These are phyloP conservation scores for Blastobasis adustella DNA, from an alignment of 2,888 invertebrate species.

Conservation along the genomic window DNA sequence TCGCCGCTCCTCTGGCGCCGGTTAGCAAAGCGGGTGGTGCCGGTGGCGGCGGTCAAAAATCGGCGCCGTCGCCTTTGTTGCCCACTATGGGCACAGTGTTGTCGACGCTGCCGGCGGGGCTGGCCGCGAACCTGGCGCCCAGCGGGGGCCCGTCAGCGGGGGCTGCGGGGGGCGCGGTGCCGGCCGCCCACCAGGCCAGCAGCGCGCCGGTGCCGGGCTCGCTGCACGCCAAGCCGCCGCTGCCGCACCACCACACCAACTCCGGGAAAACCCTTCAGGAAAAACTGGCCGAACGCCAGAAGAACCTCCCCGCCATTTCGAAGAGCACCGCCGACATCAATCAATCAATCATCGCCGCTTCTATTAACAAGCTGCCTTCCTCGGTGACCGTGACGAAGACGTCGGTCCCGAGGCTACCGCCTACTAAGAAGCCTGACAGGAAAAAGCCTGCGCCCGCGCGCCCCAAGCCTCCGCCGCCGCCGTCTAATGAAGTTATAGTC, in stretches of 20 bases:
- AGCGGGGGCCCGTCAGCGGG: slow-evolving; percentile 16
- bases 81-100: slow-evolving; percentile 61
- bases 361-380: slow-evolving; percentile 62
- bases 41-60: slow-evolving; percentile 31
- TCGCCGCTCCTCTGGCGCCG: slow-evolving; percentile 20
- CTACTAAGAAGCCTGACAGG: slow-evolving; percentile 40
- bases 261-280: slow-evolving; percentile 80
- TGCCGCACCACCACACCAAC: slow-evolving; percentile 62
- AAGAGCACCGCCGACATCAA: slow-evolving; percentile 39
- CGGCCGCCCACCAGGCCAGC: slow-evolving; percentile 44
- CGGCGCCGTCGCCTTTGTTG: slow-evolving; percentile 33
- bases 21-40: slow-evolving; percentile 32
- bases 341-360: slow-evolving; percentile 29
- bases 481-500: slow-evolving; percentile 59
- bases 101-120: slow-evolving; percentile 48
- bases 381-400: slow-evolving; percentile 70
- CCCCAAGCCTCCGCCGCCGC: slow-evolving; percentile 43
- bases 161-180: slow-evolving; percentile 1
- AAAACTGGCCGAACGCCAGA: slow-evolving; percentile 79
- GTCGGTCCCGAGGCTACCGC: slow-evolving; percentile 29
- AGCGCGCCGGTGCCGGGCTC: slow-evolving; percentile 38
- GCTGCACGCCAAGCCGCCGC: slow-evolving; percentile 48
- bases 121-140: slow-evolving; percentile 43
- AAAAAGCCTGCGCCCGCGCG: slow-evolving; percentile 44
- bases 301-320: slow-evolving; percentile 47